These are phyloP conservation scores for Ephydatia muelleri DNA, from an alignment of 37 sponge, comb jelly and placozoan genomes.

Conservation along the genomic window DNA sequence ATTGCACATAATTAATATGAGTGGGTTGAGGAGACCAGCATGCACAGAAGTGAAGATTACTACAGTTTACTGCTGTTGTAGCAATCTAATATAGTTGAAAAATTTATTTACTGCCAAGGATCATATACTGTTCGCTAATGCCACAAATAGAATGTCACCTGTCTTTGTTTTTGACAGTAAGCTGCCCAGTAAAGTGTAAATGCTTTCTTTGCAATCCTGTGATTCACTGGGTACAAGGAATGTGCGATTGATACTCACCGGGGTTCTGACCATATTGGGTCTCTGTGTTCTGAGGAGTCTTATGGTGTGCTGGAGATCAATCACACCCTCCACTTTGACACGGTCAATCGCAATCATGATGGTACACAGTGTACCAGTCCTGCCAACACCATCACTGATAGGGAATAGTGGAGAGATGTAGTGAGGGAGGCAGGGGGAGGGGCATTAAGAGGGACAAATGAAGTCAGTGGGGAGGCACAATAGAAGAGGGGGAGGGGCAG, in stretches of 20 bases:
- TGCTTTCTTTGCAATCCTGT: no score
- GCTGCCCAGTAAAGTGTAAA: no score
- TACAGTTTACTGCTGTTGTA: no score
- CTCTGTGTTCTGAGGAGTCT: constrained; percentile 84
- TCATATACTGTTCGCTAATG: no score
- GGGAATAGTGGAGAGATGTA: background rate
- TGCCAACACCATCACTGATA: constrained; percentile 82
- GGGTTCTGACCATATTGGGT: constrained; percentile 82
- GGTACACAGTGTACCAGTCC: constrained; percentile 83
- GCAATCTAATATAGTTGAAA: no score
- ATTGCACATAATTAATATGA: background rate
- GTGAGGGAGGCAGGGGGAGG: background rate
- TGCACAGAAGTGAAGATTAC: no score
- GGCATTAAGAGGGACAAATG: no score
- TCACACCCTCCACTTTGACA: constrained; percentile 70
- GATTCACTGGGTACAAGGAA: no score
- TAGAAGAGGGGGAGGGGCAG: background rate
- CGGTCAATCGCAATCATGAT: constrained; percentile 75
- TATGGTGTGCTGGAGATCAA: constrained; percentile 80
- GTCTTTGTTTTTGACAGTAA: no score
- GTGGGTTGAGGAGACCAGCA: background rate
- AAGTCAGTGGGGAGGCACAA: background rate
- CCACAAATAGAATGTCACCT: no score
- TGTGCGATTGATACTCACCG: constrained; percentile 57
- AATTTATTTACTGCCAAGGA: no score